Conservation (phyloP, 2,888 invertebrate species). For the Gymnosoma rotundatum region DNA sequence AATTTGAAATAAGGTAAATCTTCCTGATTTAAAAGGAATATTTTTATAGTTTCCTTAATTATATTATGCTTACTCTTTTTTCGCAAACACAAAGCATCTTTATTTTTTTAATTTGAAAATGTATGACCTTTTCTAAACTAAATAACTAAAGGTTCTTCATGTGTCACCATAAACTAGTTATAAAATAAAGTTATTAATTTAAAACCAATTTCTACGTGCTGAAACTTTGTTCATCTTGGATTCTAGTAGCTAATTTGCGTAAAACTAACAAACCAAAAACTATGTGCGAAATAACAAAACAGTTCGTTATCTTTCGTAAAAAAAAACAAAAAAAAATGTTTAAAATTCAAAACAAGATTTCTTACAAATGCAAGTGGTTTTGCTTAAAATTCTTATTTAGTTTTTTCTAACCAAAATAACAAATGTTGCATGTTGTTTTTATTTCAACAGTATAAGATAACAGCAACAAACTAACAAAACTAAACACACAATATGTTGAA, state of each 20-base stretch:
- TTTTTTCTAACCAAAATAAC: constrained; percentile 41
- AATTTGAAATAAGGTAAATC: no score
- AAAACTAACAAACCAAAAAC: constrained; percentile 42
- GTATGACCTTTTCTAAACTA: no score
- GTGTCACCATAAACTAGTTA: no score
- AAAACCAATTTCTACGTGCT: constrained; percentile 36
- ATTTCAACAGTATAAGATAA: constrained; percentile 29
- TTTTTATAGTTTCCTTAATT: no score
- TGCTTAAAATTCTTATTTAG: constrained; percentile 39
- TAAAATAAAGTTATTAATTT: constrained; percentile 53
- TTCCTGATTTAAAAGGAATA: no score
- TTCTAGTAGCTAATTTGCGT: constrained; percentile 51
- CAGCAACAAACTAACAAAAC: constrained; percentile 53
- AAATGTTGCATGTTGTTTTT: constrained; percentile 63
- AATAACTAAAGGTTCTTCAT: no score
- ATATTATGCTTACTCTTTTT: no score
- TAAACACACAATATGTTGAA: constrained; percentile 67
- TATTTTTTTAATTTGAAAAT: no score
- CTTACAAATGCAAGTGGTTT: constrained; percentile 49
- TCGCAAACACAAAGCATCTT: no score
- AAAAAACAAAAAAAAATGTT: constrained; percentile 24
- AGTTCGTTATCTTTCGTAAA: constrained; percentile 46
- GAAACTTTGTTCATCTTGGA: neutral
- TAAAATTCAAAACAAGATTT: constrained; percentile 68
- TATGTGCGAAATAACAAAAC: constrained; percentile 50